Evolutionary conservation across 1,140 invertebrate species (phyloP), one percentile per base, ranked within the genome.

Genomic region (Centruroides sculpturatus): DNA sequence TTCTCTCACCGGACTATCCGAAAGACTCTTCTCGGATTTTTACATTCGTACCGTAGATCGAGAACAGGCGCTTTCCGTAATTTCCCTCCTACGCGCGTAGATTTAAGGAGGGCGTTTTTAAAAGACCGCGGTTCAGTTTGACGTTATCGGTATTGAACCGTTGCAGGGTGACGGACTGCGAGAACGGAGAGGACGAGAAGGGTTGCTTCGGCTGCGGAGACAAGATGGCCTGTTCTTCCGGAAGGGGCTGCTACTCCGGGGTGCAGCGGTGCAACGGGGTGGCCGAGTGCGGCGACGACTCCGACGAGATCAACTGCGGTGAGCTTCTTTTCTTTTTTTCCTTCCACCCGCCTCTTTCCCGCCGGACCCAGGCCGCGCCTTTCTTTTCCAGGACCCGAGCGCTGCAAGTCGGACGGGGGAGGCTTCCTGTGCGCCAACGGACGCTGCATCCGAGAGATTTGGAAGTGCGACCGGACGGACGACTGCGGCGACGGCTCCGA

Each of bases 111-210:
- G 23, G 23, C 23, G 23, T 2, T 23, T 23, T 23, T 1, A 23
- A 23, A 23, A 23, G 23, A 23, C 23, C 23, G 23, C 23, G 23
- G 23, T 23, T 2, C 23, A 23, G 2, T 23, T 23, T 23, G 23
- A 23, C 23, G 23, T 23, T 23, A 23, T 23, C 2, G 23, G 23
- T 23, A 23, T 23, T 2, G 23, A 23, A 0, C 23, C 2, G 1
- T 71, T 85, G 90, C 70, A 88, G 87, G 49, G 81, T 83, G 55
- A 74, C 79, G 0, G 87, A 93, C 71, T 93, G 90, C 69, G 82
- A 85, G 0, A 87, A 90, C 71, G 87, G 85, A 11, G 85, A 84
- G 63, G 89, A 93, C 66, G 90, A 93, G 71, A 80, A 83, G 69
- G 83, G 84, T 67, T 92, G 90, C 69, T 75, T 87, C 89, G 66